Conservation (phyloP, 2,113 vertebrate genomes). For the Poeciliopsis retropinna region DNA sequence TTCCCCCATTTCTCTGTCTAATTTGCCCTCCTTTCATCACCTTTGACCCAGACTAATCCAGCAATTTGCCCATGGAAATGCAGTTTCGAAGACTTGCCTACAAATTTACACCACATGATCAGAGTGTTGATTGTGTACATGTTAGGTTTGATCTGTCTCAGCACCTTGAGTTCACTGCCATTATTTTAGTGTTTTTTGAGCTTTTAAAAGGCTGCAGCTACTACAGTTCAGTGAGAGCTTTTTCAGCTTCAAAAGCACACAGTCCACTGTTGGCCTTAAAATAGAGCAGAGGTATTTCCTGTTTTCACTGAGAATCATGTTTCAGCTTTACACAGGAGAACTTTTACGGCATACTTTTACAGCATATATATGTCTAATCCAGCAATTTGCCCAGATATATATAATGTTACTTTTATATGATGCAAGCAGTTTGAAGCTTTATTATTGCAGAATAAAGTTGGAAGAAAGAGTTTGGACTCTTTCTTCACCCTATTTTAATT, state of each 20-base stretch:
- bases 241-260: neutral
- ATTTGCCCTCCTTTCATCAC: neutral
- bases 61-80: neutral
- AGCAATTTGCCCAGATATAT: too few species aligned
- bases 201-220: neutral
- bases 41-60: too few species aligned
- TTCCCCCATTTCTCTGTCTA: neutral
- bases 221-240: neutral
- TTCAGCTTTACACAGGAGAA: neutral
- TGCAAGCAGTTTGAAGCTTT: neutral
- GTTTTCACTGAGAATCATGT: conserved; percentile 5
- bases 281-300: conserved; percentile 27
- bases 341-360: neutral
- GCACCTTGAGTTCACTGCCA: neutral
- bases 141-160: neutral
- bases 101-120: neutral
- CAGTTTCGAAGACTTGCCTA: neutral
- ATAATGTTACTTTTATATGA: neutral
- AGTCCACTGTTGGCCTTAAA: conserved; percentile 25
- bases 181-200: neutral
- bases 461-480: neutral
- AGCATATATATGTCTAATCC: too few species aligned
- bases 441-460: neutral
- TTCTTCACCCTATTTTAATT: neutral
- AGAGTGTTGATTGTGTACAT: neutral